Conservation (phyloP, 2,113 vertebrate species). For the Pedionomus torquatus region DNA sequence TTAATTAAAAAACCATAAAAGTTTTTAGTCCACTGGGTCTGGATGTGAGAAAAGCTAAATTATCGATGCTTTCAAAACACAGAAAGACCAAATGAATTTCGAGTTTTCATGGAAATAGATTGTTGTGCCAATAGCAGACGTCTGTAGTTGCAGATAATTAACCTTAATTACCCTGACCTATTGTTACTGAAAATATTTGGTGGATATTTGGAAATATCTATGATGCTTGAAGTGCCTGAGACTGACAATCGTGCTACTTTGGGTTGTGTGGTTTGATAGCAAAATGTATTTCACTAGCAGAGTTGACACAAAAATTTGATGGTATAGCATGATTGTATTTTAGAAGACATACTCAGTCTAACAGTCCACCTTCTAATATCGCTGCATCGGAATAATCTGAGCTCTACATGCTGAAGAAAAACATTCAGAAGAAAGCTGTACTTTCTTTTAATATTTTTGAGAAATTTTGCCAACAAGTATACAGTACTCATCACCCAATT, state of each 20-base stretch:
- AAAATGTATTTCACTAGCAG: not conserved
- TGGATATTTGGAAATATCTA: too few relatives aligned
- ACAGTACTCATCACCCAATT: not conserved
- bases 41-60: conserved; percentile 17
- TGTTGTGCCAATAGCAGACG: not conserved
- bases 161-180: conserved; percentile 7
- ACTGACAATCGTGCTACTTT: not conserved
- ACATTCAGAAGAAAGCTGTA: not conserved
- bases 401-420: not conserved
- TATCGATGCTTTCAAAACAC: conserved; percentile 39
- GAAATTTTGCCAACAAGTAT: conserved; percentile 6
- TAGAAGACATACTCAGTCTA: not conserved
- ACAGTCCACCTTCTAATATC: not conserved
- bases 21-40: conserved; percentile 1
- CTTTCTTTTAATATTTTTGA: conserved; percentile 12
- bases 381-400: not conserved
- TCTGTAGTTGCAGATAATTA: conserved; percentile 44
- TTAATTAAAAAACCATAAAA: conserved; percentile 9
- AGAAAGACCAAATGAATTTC: conserved; percentile 37
- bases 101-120: not conserved
- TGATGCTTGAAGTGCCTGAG: not conserved
- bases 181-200: not conserved
- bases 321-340: not conserved
- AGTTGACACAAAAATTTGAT: not conserved
- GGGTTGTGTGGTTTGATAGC: not conserved